Evolutionary conservation across 2,888 invertebrate genomes (phyloP), one percentile per base, ranked within the genome.

Genomic region (Habroteleia sp.): DNA sequence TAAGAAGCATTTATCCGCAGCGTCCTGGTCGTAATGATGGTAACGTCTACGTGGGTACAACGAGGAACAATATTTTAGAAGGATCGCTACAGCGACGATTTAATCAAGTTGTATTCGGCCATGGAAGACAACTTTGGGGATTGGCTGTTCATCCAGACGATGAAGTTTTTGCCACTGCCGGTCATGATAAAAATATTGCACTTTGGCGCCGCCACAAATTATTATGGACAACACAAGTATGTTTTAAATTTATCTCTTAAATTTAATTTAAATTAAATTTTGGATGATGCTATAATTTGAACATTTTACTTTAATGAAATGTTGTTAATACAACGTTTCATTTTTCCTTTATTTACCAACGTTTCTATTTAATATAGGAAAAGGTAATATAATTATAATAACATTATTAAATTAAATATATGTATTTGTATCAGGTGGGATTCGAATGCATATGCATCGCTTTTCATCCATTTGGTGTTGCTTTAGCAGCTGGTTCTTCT

Each of bases 101-200:
- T 87, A 95, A 95, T 83, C 84, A 94, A 92, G 93, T 96, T 20
- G 92, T 96, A 23, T 95, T 97, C 87, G 97, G 97, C 0, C 97
- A 97, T 87, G 94, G 95, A 52, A 93, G 96, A 63, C 95, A 95
- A 86, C 90, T 97, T 1, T 94, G 95, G 93, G 97, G 96, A 0
- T 88, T 97, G 60, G 95, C 96, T 1, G 94, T 96, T 1, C 96
- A 97, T 88, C 96, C 97, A 0, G 95, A 96, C 80, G 96, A 96
- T 83, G 96, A 97, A 88, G 92, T 96, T 78, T 97, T 96, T 84
- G 96, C 97, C 0, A 96, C 97, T 0, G 97, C 97, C 0, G 97
- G 97, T 0, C 95, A 95, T 82, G 97, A 97, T 87, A 95, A 96
- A 86, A 94, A 95, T 81, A 95, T 97, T 75, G 96, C 96, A 1